Evolutionary conservation across 1,140 invertebrate genomes (phyloP), one percentile per base, ranked within the genome.

Genomic region (Amyelois transitella): DNA sequence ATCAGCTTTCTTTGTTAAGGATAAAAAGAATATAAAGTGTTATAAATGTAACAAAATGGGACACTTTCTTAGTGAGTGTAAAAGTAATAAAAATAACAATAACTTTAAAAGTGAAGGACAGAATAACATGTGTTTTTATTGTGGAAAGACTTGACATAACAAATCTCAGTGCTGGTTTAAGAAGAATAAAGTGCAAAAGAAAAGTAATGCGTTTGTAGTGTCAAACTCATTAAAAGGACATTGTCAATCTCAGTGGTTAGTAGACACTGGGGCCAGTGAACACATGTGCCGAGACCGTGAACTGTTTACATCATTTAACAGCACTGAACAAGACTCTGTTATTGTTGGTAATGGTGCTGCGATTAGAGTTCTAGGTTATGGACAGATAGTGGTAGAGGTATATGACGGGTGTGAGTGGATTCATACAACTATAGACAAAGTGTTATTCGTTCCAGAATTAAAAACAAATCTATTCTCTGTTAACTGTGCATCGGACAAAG

Each of bases 401-500:
- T 59, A 58, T 28, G 38, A 62, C n/a, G 58, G 55, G 10, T 22
- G 17, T 0, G 10, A 62, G 55, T 62, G 47, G 43, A 58, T 75
- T 8, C 0, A 64, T 38, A 71, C 66, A 18, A 43, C 28, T 8
- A n/a, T n/a, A n/a, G n/a, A n/a, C n/a, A n/a, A n/a, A 69, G 81
- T 88, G 6, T 43, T 83, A 50, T 82, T 59, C 60, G 72, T 84
- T 28, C 82, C 83, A 0, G 66, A 81, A 56, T 54, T 89, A 10
- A 66, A 75, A 38, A 74, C 51, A 17, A 86, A 81, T 51, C 53
- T 88, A 24, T 74, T 87, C 12, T 88, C 83, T 0, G 70, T 77
- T 6, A 77, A 68, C 22, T 22, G 63, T 10, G 65, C 57, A 0
- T 53, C 71, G 4, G 64, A 75, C 17, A 64, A 60, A 53, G 80